Evolutionary conservation across 2,888 invertebrate genomes (phyloP).

Genomic region (Helicoverpa assulta): DNA sequence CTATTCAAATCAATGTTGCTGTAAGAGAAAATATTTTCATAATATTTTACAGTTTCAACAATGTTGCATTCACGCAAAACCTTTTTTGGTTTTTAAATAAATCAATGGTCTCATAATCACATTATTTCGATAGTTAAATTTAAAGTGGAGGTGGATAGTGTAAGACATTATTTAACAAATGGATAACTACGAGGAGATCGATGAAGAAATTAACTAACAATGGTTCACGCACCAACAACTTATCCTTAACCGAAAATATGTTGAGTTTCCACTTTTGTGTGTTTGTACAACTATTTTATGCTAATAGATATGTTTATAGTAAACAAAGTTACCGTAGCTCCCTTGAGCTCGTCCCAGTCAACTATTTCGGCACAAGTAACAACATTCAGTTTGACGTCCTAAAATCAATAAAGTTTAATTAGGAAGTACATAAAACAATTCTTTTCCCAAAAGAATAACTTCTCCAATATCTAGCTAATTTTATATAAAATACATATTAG

Average conservation of each 20-base stretch:
- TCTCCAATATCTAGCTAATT: slow-evolving; percentile 72
- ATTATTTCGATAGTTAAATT: slow-evolving; percentile 72
- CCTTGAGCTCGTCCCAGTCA: slow-evolving; percentile 42
- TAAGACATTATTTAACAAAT: slow-evolving; percentile 58
- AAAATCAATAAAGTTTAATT: slow-evolving; percentile 77
- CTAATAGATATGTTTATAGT: slow-evolving; percentile 64
- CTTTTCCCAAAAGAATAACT: slow-evolving; percentile 90
- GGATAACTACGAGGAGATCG: slow-evolving; percentile 66
- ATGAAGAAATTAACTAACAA: slow-evolving; percentile 60
- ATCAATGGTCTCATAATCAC: slow-evolving; percentile 89
- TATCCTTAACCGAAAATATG: slow-evolving; percentile 54
- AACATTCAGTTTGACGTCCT: slow-evolving; percentile 57
- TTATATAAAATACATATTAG: slow-evolving; percentile 75
- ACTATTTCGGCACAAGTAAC: slow-evolving; percentile 56
- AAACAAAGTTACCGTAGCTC: slow-evolving; percentile 45
- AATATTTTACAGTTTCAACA: slow-evolving; percentile 77
- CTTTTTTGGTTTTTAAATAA: slow-evolving; percentile 80
- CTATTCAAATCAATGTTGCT: slow-evolving; percentile 65
- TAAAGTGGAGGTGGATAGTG: slow-evolving; percentile 66
- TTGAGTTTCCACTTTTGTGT: slow-evolving; percentile 57
- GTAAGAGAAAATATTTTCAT: slow-evolving; percentile 62
- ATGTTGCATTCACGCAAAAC: slow-evolving; percentile 76
- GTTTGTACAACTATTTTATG: slow-evolving; percentile 57
- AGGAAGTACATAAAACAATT: slow-evolving; percentile 84
- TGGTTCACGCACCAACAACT: slow-evolving; percentile 60